Conservation (phyloP, 2,888 invertebrate genomes). For the Orchesella flavescens region DNA sequence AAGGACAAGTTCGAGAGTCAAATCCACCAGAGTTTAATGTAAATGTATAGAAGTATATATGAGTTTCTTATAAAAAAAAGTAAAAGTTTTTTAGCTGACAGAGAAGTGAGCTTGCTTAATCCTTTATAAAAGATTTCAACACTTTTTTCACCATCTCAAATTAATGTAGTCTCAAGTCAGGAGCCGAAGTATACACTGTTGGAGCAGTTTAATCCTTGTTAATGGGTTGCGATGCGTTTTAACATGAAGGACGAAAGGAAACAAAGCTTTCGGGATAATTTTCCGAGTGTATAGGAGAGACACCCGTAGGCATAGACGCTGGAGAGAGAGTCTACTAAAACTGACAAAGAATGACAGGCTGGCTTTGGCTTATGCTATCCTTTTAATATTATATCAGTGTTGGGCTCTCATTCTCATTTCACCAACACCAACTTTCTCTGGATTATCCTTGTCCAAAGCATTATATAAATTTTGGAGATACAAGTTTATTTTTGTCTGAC, state of each 20-base stretch:
- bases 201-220: constrained; percentile 49
- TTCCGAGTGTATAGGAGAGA: not conserved
- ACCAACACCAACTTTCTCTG: not conserved
- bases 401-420: constrained; percentile 19
- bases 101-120: not conserved
- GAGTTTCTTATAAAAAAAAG: not conserved
- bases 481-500: not conserved
- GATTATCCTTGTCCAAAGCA: not conserved
- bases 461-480: not conserved
- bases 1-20: not conserved
- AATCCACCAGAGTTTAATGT: not conserved
- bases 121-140: not conserved
- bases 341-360: constrained; percentile 37
- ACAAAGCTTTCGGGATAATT: not conserved
- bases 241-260: constrained; percentile 1
- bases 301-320: too few species aligned
- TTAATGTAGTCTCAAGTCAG: not conserved
- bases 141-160: not conserved
- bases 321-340: constrained; percentile 22
- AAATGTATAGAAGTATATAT: not conserved
- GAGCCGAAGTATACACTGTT: not conserved
- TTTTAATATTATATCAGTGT: constrained; percentile 9
- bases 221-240: constrained; percentile 43
- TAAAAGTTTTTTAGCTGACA: not conserved
- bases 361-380: constrained; percentile 27